Evolutionary conservation across 2,797 vertebrate genomes (phyloP), one percentile per base, ranked within the genome.

Genomic region (Dromococcyx pavoninus): DNA sequence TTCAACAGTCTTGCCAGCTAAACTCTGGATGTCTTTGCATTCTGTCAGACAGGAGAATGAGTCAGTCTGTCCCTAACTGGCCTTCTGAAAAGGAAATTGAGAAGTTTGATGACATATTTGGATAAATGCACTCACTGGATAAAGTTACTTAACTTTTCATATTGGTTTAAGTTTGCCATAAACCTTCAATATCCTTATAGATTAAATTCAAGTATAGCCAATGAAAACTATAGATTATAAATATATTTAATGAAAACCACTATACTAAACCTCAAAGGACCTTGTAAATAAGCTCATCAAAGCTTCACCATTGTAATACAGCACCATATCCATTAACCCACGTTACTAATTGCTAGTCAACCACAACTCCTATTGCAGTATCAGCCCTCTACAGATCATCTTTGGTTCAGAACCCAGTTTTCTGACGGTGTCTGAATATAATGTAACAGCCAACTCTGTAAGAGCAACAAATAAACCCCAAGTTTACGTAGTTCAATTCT

Each of bases 51-150:
- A 54, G 57, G 46, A 96, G 79, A 74, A 78, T 96, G 96, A 97
- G 93, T 97, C 97, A 97, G 80, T 88, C 80, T 95, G 91, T 95
- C 94, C 96, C 95, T 94, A 95, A 95, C 84, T 58, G 54, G 97
- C 96, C 96, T 97, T 97, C 91, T 93, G 95, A 95, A 95, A 89
- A 96, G 93, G 94, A 98, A 98, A 93, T 65, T 72, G 80, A 97
- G 96, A 96, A 81, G 75, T 92, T 77, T 95, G 94, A 97, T 50
- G 91, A 97, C 97, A 96, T 95, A 96, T 92, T 96, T 96, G 96
- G 91, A 97, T 97, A 98, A 97, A 97, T 65, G 93, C 53, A 88
- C 89, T 96, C 83, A 94, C 48, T 93, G 89, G 93, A 96, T 96
- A 95, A 96, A 97, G 80, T 97, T 96, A 96, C 88, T 97, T 93